Conservation (phyloP, 2,888 invertebrate genomes). For the Prosapia bicincta region DNA sequence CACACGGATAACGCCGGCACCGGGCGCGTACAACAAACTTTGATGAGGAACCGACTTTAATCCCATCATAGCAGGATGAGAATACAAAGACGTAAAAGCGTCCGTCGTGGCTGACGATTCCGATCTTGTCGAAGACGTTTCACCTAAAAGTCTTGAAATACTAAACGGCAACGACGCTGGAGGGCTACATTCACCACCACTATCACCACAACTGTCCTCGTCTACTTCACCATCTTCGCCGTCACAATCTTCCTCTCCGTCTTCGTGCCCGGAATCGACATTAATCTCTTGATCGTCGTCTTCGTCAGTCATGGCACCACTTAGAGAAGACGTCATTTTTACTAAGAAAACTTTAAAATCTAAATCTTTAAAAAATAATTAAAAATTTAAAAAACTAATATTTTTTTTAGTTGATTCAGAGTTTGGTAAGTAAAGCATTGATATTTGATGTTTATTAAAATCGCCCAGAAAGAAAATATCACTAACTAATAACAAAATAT, state of each 20-base stretch:
- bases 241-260: conserved; percentile 57
- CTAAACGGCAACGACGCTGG: conserved; percentile 69
- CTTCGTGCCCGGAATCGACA: conserved; percentile 62
- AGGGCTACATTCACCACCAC: conserved; percentile 31
- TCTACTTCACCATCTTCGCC: conserved; percentile 47
- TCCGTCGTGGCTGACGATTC: conserved; percentile 49
- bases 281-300: conserved; percentile 66
- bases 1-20: conserved; percentile 73
- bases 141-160: conserved; percentile 71
- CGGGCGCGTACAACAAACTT: conserved; percentile 40
- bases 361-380: background rate
- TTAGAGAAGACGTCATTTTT: conserved; percentile 28
- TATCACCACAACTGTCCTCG: conserved; percentile 24
- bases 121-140: conserved; percentile 49
- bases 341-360: background rate
- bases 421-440: background rate
- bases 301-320: conserved; percentile 45
- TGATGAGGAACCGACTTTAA: conserved; percentile 12
- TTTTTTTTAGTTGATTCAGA: background rate
- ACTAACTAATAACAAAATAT: background rate
- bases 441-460: background rate
- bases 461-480: background rate
- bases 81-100: conserved; percentile 23
- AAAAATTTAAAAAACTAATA: background rate
- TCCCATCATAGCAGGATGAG: conserved; percentile 10